phyloP scores from a whole-genome alignment of 1,140 invertebrate genomes.

The Heliconius himera region DNA sequence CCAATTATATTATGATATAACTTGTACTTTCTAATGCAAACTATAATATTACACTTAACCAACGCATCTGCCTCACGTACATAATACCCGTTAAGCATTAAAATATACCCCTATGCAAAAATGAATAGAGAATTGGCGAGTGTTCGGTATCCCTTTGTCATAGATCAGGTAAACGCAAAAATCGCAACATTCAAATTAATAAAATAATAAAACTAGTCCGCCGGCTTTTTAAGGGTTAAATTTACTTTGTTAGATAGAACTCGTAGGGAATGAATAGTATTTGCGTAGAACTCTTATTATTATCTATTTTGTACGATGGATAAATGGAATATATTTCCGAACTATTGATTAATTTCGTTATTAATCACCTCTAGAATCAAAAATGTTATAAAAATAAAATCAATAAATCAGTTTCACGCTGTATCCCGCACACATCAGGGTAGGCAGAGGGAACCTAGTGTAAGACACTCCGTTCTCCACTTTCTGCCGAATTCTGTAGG shows the following conservation, averaged over 20 bases:
- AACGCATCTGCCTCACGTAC: slow-evolving; percentile 63
- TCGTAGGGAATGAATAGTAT: slow-evolving; percentile 24
- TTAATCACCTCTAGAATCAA: background rate
- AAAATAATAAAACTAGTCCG: slow-evolving; percentile 74
- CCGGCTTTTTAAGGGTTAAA: slow-evolving; percentile 65
- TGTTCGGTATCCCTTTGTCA: slow-evolving; percentile 59
- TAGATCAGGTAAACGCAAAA: slow-evolving; percentile 76
- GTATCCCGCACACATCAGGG: too few relatives aligned
- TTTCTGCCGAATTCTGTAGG: too few relatives aligned
- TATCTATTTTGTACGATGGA: background rate
- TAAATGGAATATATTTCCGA: too few relatives aligned
- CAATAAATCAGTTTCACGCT: too few relatives aligned
- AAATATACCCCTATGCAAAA: slow-evolving; percentile 73
- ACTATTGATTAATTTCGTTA: too few relatives aligned
- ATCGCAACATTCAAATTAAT: slow-evolving; percentile 80
- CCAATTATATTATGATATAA: background rate
- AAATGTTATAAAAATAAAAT: background rate
- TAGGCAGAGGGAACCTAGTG: too few relatives aligned
- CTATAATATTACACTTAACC: slow-evolving; percentile 25
- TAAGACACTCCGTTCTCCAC: too few relatives aligned
- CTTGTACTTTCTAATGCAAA: slow-evolving; percentile 20
- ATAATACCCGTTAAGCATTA: slow-evolving; percentile 59
- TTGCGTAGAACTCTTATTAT: background rate
- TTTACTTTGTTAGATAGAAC: slow-evolving; percentile 50
- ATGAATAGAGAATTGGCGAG: slow-evolving; percentile 65